These are phyloP conservation scores for Oryzias sinensis DNA, from an alignment of 2,797 vertebrate species.

Conservation along the genomic window DNA sequence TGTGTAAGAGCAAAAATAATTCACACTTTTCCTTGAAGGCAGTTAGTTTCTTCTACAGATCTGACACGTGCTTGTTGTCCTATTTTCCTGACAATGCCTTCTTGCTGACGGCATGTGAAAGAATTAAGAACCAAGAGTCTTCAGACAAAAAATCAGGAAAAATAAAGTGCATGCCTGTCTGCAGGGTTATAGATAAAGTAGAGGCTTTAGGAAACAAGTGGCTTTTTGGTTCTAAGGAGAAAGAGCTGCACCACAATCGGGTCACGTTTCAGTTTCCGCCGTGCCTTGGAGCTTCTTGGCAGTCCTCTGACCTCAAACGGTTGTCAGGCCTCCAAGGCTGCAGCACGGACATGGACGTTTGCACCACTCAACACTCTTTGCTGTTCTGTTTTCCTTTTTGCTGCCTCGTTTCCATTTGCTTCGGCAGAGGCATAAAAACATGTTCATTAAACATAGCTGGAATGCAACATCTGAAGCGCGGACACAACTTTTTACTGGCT, in stretches of 20 bases:
- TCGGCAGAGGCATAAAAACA: constrained; percentile 9
- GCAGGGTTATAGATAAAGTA: constrained; percentile 33
- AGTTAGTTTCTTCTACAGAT: constrained; percentile 53
- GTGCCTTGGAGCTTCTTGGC: constrained; percentile 46
- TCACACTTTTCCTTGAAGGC: constrained; percentile 48
- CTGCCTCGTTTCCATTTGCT: constrained; percentile 17
- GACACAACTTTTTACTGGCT: constrained; percentile 33
- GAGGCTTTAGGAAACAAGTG: constrained; percentile 14
- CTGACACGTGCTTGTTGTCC: constrained; percentile 50
- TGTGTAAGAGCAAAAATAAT: neutral
- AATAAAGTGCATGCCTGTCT: constrained; percentile 51
- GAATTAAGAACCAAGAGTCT: constrained; percentile 38
- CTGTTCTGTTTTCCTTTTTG: neutral
- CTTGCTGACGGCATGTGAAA: constrained; percentile 40
- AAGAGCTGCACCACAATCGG: constrained; percentile 20
- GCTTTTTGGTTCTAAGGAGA: constrained; percentile 32
- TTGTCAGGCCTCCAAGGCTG: constrained; percentile 22
- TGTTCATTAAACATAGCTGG: constrained; percentile 1
- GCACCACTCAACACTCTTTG: neutral
- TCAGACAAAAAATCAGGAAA: constrained; percentile 5
- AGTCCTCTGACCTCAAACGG: constrained; percentile 30
- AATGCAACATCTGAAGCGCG: constrained; percentile 34
- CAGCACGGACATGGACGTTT: constrained; percentile 8
- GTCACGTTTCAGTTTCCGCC: constrained; percentile 43
- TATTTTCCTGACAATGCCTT: constrained; percentile 51